phyloP scores from a whole-genome alignment of 2,888 invertebrate species.

The Cerastis leucographa region DNA sequence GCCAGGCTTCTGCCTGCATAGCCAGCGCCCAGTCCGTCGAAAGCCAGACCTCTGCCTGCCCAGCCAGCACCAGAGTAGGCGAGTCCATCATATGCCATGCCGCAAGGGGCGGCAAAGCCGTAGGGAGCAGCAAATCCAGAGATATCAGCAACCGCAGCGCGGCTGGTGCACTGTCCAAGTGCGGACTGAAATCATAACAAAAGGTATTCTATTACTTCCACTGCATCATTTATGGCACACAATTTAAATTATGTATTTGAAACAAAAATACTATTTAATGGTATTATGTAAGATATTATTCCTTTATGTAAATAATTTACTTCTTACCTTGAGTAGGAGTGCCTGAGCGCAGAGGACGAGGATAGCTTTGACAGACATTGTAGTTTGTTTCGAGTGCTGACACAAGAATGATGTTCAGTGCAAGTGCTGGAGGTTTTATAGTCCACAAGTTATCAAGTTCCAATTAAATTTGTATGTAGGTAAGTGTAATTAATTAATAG shows the following conservation, averaged over 20 bases:
- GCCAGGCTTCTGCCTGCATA: constrained; percentile 3
- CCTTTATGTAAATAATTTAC: too few species aligned
- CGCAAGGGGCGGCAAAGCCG: constrained; percentile 16
- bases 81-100: constrained; percentile 17
- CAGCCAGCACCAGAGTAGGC: background rate
- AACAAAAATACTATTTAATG: too few species aligned
- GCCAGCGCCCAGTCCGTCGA: background rate
- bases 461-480: background rate
- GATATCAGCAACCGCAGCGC: constrained; percentile 40
- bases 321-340: too few species aligned
- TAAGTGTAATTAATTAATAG: constrained; percentile 8
- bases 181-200: constrained; percentile 47
- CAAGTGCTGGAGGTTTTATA: background rate
- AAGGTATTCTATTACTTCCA: too few species aligned
- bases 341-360: too few species aligned
- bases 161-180: constrained; percentile 40
- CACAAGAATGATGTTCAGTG: too few species aligned
- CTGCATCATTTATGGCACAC: too few species aligned
- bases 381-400: too few species aligned
- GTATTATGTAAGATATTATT: too few species aligned
- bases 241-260: too few species aligned
- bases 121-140: constrained; percentile 17
- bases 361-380: too few species aligned
- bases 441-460: constrained; percentile 1
- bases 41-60: constrained; percentile 7